phyloP scores from a whole-genome alignment of 2,797 vertebrate genomes.

The Micromesistius poutassou region DNA sequence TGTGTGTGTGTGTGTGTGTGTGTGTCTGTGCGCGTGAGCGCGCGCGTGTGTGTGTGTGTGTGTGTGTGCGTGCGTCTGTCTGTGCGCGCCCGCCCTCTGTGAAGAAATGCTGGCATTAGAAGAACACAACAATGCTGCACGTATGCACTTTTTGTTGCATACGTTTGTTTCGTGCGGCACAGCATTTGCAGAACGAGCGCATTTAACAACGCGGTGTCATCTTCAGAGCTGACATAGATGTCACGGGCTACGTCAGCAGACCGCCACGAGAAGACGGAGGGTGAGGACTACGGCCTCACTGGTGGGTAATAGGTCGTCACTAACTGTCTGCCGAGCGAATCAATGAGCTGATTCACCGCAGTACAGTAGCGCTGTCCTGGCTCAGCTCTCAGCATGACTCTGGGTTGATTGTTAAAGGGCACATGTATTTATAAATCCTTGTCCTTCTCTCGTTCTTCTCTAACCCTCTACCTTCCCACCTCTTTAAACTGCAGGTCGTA shows the following conservation, averaged over 20 bases:
- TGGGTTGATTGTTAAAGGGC: too few species aligned
- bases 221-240: too few species aligned
- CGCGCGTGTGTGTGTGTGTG: background rate
- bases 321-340: conserved; percentile 71
- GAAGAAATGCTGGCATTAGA: too few species aligned
- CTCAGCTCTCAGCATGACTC: too few species aligned
- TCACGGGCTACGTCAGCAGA: conserved; percentile 22
- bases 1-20: background rate
- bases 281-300: conserved; percentile 52
- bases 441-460: too few species aligned
- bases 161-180: too few species aligned
- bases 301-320: conserved; percentile 68
- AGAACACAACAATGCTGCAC: too few species aligned
- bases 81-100: background rate
- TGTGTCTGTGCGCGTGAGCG: background rate
- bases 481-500: background rate
- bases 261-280: conserved; percentile 50
- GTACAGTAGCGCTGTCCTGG: background rate
- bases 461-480: background rate
- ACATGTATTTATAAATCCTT: background rate
- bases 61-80: background rate
- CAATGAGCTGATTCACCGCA: conserved; percentile 53
- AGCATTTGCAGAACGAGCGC: too few species aligned
- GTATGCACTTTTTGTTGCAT: too few species aligned
- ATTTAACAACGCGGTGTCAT: too few species aligned